phyloP scores from a whole-genome alignment of 2,888 invertebrate genomes.

The Acleris laterana region DNA sequence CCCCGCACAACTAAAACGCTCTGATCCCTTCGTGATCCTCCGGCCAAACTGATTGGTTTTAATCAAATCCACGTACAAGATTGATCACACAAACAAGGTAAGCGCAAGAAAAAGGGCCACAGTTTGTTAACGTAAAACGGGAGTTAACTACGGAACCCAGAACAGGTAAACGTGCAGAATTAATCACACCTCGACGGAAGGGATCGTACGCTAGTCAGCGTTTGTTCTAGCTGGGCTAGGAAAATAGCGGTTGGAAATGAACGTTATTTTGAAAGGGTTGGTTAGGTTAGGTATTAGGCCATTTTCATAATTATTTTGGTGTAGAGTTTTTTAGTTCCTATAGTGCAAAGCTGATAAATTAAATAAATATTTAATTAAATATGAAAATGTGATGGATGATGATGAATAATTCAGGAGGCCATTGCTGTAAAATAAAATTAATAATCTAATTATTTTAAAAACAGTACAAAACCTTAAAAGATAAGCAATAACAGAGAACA shows the following conservation, averaged over 20 bases:
- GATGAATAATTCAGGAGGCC: too few species aligned
- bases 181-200: conserved; percentile 74
- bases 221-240: conserved; percentile 53
- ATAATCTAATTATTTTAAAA: too few species aligned
- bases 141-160: conserved; percentile 68
- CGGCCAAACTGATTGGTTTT: conserved; percentile 38
- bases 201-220: conserved; percentile 72
- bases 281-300: too few species aligned
- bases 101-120: conserved; percentile 46
- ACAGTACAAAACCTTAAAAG: too few species aligned
- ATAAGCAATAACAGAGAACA: too few species aligned
- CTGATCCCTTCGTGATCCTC: conserved; percentile 5
- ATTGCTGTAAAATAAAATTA: too few species aligned
- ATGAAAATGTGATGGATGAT: too few species aligned
- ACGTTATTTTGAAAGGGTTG: background rate
- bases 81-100: conserved; percentile 43
- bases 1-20: conserved; percentile 1
- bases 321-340: too few species aligned
- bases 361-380: too few species aligned
- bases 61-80: conserved; percentile 45
- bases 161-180: conserved; percentile 79
- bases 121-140: conserved; percentile 56
- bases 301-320: too few species aligned
- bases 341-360: too few species aligned
- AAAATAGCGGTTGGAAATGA: conserved; percentile 39